phyloP scores from a whole-genome alignment of 1,140 invertebrate genomes.

The Armadillidium nasatum region DNA sequence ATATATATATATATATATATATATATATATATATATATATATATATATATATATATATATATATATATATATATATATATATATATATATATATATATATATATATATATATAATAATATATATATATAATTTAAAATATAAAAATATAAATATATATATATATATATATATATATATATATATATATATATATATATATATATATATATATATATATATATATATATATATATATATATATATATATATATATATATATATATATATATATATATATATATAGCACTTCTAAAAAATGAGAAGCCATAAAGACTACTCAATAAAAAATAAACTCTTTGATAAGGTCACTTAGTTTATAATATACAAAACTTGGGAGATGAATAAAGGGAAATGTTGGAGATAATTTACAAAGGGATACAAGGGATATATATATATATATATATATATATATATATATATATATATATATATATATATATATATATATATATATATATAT shows the following conservation, averaged over 20 bases:
- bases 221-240: conserved; percentile 23
- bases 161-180: conserved; percentile 21
- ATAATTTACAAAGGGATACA: not conserved
- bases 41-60: too few relatives aligned
- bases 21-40: too few relatives aligned
- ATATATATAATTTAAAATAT: not conserved
- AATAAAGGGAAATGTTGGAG: not conserved
- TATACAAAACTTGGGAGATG: not conserved
- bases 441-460: too few relatives aligned
- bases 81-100: not conserved
- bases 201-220: conserved; percentile 17
- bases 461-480: too few relatives aligned
- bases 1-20: too few relatives aligned
- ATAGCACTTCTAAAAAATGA: not conserved
- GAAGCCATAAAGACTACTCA: not conserved
- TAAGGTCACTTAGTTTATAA: conserved; percentile 1
- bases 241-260: conserved; percentile 26
- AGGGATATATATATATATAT: too few relatives aligned
- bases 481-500: too few relatives aligned
- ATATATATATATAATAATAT: not conserved
- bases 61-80: too few relatives aligned
- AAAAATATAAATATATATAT: not conserved
- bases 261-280: too few relatives aligned
- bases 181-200: conserved; percentile 23
- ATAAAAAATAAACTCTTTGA: not conserved